phyloP scores from a whole-genome alignment of 2,888 invertebrate species.

The Dione vanillae region DNA sequence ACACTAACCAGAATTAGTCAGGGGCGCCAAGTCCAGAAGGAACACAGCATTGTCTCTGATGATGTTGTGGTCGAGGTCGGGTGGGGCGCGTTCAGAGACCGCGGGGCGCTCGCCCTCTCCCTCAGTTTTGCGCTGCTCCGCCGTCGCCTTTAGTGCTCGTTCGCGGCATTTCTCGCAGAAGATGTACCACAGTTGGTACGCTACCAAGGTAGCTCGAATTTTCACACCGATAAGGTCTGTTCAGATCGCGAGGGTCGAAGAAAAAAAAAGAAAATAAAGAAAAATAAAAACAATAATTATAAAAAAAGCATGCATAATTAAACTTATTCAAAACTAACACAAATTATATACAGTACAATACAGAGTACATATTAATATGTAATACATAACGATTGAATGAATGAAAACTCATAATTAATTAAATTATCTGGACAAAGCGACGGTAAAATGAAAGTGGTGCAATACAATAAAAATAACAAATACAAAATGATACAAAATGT shows the following conservation, averaged over 20 bases:
- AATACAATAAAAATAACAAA: neutral
- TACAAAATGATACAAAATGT: neutral
- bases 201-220: constrained; percentile 60
- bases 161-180: constrained; percentile 96
- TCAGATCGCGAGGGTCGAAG: constrained; percentile 29
- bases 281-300: constrained; percentile 34
- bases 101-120: constrained; percentile 52
- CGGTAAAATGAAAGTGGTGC: neutral
- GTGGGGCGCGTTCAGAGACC: constrained; percentile 43
- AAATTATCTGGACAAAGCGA: constrained; percentile 7
- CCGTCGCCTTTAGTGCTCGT: constrained; percentile 81
- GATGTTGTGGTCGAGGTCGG: constrained; percentile 83
- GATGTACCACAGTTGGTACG: constrained; percentile 93
- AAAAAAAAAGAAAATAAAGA: constrained; percentile 27
- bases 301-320: constrained; percentile 24
- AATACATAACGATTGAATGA: neutral
- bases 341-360: neutral
- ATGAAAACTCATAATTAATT: neutral
- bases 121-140: constrained; percentile 66
- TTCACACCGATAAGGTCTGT: constrained; percentile 52
- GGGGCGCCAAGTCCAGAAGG: constrained; percentile 93
- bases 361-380: neutral
- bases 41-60: constrained; percentile 98
- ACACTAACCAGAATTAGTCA: constrained; percentile 77
- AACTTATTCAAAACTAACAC: constrained; percentile 18